These are phyloP conservation scores for Channa striata DNA, from an alignment of 2,797 vertebrate species.

Conservation along the genomic window DNA sequence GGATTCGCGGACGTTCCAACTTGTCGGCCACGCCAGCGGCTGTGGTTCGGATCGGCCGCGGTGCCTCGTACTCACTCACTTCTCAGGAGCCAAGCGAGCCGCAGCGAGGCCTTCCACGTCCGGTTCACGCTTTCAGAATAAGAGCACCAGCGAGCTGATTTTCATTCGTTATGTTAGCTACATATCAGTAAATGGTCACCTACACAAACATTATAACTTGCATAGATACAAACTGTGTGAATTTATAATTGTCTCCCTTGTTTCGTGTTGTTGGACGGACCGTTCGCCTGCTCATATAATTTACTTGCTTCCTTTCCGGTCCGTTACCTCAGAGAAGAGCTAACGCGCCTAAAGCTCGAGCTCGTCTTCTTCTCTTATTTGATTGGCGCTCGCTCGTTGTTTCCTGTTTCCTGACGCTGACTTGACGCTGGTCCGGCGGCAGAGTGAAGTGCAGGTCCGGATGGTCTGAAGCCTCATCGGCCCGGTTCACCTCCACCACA, in stretches of 20 bases:
- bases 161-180: too few relatives aligned
- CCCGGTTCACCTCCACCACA: slow-evolving; percentile 33
- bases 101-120: not conserved
- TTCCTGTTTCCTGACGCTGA: slow-evolving; percentile 27
- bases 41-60: slow-evolving; percentile 33
- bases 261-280: too few relatives aligned
- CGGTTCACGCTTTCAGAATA: slow-evolving; percentile 53
- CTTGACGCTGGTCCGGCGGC: slow-evolving; percentile 41
- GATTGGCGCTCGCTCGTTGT: accelerated
- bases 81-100: not conserved
- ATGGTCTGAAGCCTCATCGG: slow-evolving; percentile 19
- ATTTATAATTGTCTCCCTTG: too few relatives aligned
- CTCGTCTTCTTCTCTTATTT: slow-evolving; percentile 46
- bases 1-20: slow-evolving; percentile 30
- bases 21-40: slow-evolving; percentile 42
- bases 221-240: too few relatives aligned
- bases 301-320: too few relatives aligned
- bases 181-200: too few relatives aligned
- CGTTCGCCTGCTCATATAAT: too few relatives aligned
- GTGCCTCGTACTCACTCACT: not conserved
- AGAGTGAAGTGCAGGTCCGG: slow-evolving; percentile 34
- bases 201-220: too few relatives aligned
- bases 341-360: not conserved
- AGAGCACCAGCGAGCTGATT: not conserved
- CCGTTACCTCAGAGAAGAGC: not conserved